Evolutionary conservation across 1,140 invertebrate species (phyloP).

Genomic region (Drosophila mauritiana): DNA sequence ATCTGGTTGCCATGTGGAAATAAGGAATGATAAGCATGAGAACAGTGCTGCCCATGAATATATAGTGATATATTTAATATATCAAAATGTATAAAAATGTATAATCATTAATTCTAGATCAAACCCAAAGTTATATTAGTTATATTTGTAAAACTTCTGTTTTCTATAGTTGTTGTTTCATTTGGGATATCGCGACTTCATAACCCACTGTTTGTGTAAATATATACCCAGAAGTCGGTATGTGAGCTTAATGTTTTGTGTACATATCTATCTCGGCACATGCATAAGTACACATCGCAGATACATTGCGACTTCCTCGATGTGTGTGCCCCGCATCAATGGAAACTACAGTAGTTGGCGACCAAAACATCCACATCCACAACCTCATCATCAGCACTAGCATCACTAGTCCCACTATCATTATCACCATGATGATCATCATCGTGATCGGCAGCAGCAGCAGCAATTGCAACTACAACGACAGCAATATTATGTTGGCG

Average conservation of each 20-base stretch:
- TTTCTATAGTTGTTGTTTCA: neutral
- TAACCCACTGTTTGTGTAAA: conserved; percentile 27
- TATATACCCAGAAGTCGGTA: conserved; percentile 20
- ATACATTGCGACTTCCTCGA: conserved; percentile 51
- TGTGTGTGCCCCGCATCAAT: conserved; percentile 44
- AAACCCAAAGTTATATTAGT: neutral
- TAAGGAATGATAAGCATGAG: conserved; percentile 13
- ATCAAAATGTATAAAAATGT: too few relatives aligned
- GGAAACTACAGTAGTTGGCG: conserved; percentile 56
- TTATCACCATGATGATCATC: conserved; percentile 18
- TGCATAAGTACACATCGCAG: neutral
- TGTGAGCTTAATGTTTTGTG: conserved; percentile 34
- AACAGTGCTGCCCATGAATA: neutral
- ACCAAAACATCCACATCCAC: conserved; percentile 36
- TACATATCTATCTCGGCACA: conserved; percentile 26
- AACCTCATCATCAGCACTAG: conserved; percentile 46
- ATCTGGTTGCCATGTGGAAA: conserved; percentile 31
- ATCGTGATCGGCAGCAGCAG: conserved; percentile 26
- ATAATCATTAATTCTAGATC: neutral
- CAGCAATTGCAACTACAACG: conserved; percentile 55
- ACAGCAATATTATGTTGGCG: conserved; percentile 65
- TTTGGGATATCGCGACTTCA: neutral
- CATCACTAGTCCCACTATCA: conserved; percentile 7
- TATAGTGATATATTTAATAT: neutral
- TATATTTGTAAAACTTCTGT: neutral